Percentiles rank a stretch among this genome's conserved stretches.
phyloP scores from a whole-genome alignment of 2,888 invertebrate genomes.

The Epirrhoe tristata region DNA sequence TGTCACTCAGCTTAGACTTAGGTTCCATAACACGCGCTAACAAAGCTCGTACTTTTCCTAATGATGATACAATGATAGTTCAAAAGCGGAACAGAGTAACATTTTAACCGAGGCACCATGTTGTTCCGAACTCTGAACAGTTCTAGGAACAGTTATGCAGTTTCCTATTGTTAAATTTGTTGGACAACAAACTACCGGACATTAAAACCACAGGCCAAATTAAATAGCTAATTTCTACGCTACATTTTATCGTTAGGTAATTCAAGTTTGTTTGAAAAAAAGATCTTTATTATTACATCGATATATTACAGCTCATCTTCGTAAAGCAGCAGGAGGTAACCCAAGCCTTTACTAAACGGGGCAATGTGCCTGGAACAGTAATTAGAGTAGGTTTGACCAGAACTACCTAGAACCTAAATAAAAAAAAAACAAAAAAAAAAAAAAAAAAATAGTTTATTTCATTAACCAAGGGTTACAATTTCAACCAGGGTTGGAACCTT shows the following conservation, averaged over 20 bases:
- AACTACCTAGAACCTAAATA: too few relatives aligned
- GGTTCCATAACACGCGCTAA: neutral
- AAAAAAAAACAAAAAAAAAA: too few relatives aligned
- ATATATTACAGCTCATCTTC: too few relatives aligned
- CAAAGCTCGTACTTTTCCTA: neutral
- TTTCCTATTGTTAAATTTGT: constrained; percentile 58
- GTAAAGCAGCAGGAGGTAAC: too few relatives aligned
- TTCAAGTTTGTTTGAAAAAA: too few relatives aligned
- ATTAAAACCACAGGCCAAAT: constrained; percentile 51
- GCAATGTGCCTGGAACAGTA: too few relatives aligned
- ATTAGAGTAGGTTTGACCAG: too few relatives aligned
- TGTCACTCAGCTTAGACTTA: neutral
- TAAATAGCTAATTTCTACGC: constrained; percentile 23
- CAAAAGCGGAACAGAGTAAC: constrained; percentile 54
- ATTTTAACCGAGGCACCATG: constrained; percentile 60
- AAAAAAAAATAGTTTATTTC: too few relatives aligned
- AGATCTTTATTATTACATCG: neutral
- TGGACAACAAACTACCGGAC: constrained; percentile 58
- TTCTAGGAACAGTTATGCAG: constrained; percentile 52
- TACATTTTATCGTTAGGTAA: neutral
- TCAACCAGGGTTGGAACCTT: too few relatives aligned
- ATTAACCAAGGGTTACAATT: too few relatives aligned
- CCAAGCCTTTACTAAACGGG: too few relatives aligned
- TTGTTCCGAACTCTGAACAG: constrained; percentile 52
- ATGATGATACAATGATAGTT: constrained; percentile 26